These are phyloP conservation scores for Campoplex nolae DNA, from an alignment of 2,888 invertebrate species.

Conservation along the genomic window DNA sequence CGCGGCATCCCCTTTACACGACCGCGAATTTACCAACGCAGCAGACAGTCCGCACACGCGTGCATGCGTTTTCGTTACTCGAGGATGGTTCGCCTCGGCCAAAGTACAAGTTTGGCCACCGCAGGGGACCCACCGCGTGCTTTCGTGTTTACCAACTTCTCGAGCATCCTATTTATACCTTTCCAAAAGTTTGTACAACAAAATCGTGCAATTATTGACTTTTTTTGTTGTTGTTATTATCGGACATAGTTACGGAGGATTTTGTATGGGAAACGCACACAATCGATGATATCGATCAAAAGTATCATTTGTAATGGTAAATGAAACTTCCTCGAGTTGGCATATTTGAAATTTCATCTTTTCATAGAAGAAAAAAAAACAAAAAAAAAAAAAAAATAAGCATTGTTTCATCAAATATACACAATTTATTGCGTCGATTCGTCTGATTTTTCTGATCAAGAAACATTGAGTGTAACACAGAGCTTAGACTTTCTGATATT, in stretches of 20 bases:
- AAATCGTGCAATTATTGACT: constrained; percentile 22
- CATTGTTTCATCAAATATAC: background rate
- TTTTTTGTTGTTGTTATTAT: background rate
- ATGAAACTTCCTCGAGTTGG: background rate
- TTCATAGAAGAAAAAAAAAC: background rate
- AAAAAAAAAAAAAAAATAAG: too few species aligned
- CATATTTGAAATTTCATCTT: background rate
- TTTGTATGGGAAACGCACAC: background rate
- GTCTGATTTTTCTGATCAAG: too few species aligned
- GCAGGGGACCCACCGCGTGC: constrained; percentile 72
- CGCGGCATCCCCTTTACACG: constrained; percentile 71
- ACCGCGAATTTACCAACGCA: constrained; percentile 80
- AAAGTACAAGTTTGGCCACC: constrained; percentile 79
- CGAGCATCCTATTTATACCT: constrained; percentile 73
- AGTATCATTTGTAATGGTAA: background rate
- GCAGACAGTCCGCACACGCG: background rate
- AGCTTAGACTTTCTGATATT: background rate
- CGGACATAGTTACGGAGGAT: background rate
- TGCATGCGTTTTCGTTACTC: constrained; percentile 32
- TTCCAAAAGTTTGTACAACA: constrained; percentile 20
- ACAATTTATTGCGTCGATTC: background rate
- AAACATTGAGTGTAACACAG: background rate
- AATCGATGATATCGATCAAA: background rate
- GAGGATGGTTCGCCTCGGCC: constrained; percentile 66
- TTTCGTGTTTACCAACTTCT: constrained; percentile 42